Evolutionary conservation across 2,113 vertebrate species (phyloP).

Genomic region (Catharus bicknelli): DNA sequence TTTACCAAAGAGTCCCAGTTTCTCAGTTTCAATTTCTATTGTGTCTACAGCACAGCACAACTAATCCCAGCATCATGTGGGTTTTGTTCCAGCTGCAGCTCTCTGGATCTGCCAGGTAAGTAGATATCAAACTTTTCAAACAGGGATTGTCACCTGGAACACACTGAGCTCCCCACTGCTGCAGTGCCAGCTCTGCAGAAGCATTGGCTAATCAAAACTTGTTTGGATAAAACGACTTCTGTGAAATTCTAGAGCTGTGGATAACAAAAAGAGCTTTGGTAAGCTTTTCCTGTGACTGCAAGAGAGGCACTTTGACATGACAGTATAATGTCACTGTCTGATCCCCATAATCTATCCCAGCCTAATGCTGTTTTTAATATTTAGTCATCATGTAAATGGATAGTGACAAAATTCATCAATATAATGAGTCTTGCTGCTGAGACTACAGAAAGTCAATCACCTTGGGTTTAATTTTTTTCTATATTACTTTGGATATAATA

Average conservation of each 20-base stretch:
- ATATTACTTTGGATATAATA: not conserved
- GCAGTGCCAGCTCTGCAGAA: not conserved
- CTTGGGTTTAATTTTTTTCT: not conserved
- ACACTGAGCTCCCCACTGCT: not conserved
- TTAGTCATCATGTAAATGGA: not conserved
- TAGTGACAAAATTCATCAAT: not conserved
- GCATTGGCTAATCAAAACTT: not conserved
- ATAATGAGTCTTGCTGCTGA: not conserved
- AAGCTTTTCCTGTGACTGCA: not conserved
- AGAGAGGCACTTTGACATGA: not conserved
- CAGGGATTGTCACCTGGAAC: not conserved
- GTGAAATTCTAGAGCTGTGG: not conserved
- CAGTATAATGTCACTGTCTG: not conserved
- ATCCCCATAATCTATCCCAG: not conserved
- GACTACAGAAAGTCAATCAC: not conserved
- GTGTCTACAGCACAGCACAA: not conserved
- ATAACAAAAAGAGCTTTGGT: not conserved
- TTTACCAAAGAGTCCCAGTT: not conserved
- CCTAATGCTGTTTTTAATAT: not conserved
- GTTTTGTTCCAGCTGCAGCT: not conserved
- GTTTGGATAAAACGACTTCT: not conserved
- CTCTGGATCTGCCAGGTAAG: not conserved
- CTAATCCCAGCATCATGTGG: rapidly evolving
- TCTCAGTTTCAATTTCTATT: not conserved
- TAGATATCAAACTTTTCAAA: not conserved